Conservation (phyloP, 1,140 invertebrate genomes). For the Orius laevigatus region DNA sequence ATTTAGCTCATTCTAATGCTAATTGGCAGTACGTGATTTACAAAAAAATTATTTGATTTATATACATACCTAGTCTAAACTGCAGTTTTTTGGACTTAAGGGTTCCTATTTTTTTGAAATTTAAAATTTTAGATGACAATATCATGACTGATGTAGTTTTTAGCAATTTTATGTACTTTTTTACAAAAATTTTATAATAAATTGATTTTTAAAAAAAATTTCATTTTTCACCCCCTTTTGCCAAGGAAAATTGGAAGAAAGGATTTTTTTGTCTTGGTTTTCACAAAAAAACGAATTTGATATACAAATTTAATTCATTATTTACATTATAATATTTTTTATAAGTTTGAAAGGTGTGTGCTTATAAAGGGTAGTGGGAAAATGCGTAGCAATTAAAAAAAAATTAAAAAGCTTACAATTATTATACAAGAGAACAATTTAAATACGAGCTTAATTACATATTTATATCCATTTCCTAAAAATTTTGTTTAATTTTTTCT, state of each 20-base stretch:
- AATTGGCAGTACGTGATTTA: too few relatives aligned
- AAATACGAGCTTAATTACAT: slow-evolving; percentile 13
- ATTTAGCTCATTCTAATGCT: too few relatives aligned
- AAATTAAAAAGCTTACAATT: slow-evolving; percentile 5
- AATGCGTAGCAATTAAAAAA: slow-evolving; percentile 5
- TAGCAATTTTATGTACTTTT: too few relatives aligned
- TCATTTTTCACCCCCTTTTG: too few relatives aligned
- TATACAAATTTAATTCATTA: slow-evolving; percentile 15
- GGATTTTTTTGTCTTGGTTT: neutral
- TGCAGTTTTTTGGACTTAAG: too few relatives aligned
- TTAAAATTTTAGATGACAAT: too few relatives aligned
- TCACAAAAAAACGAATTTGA: neutral
- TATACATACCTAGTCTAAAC: too few relatives aligned
- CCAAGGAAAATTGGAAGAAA: neutral
- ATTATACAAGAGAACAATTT: slow-evolving; percentile 6
- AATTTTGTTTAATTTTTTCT: neutral
- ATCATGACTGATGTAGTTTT: neutral
- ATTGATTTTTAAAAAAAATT: too few relatives aligned
- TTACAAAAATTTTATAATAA: neutral
- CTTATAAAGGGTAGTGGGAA: slow-evolving; percentile 5
- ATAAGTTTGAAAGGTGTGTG: slow-evolving; percentile 10
- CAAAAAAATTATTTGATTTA: too few relatives aligned
- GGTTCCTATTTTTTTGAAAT: too few relatives aligned
- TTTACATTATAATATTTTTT: slow-evolving; percentile 11
- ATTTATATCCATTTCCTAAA: slow-evolving; percentile 9